Conservation (phyloP, 2,888 invertebrate genomes). For the Phyto melanocephala region DNA sequence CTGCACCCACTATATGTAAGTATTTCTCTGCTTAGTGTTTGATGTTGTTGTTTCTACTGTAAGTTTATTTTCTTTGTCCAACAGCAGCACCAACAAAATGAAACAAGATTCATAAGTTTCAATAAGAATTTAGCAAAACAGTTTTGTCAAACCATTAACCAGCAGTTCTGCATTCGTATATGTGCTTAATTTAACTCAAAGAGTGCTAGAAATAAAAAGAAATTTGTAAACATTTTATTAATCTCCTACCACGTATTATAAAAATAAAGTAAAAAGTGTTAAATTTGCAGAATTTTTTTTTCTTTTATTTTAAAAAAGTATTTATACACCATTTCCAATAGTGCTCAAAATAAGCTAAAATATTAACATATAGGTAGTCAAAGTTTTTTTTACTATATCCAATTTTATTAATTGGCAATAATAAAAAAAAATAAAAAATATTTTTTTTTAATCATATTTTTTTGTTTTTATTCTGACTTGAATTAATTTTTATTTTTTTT, state of each 20-base stretch:
- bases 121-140: constrained; percentile 26
- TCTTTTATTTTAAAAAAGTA: background rate
- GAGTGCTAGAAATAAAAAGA: constrained; percentile 16
- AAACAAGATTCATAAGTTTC: constrained; percentile 22
- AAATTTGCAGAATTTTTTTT: background rate
- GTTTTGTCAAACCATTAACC: constrained; percentile 1
- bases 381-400: too few species aligned
- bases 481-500: too few species aligned
- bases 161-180: background rate
- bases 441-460: too few species aligned
- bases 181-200: background rate
- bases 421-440: too few species aligned
- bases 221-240: constrained; percentile 2
- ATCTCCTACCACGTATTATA: constrained; percentile 17
- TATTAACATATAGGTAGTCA: background rate
- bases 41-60: background rate
- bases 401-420: too few species aligned
- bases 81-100: constrained; percentile 1
- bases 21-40: constrained; percentile 1
- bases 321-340: background rate
- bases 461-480: too few species aligned
- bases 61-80: constrained; percentile 33
- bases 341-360: background rate
- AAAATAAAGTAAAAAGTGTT: background rate
- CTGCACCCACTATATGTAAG: constrained; percentile 36